phyloP scores from a whole-genome alignment of 2,113 vertebrate species.

The Gnathonemus longibarbis region DNA sequence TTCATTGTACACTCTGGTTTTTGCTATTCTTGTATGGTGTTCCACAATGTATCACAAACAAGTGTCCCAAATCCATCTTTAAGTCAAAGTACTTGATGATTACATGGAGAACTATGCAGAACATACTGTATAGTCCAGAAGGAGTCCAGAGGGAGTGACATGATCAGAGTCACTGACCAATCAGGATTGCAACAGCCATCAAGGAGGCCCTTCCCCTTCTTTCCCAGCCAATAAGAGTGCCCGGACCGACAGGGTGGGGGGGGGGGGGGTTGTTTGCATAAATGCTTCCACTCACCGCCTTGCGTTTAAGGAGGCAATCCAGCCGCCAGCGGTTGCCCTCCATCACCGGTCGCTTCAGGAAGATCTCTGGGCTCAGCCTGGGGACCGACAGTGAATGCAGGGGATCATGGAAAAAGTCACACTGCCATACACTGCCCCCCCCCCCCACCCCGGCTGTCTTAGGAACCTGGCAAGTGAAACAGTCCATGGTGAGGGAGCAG shows the following conservation, averaged over 20 bases:
- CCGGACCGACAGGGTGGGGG: neutral
- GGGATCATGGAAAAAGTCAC: neutral
- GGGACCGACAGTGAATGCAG: neutral
- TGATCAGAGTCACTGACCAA: neutral
- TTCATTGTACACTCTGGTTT: neutral
- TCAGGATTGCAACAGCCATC: neutral
- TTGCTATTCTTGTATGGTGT: neutral
- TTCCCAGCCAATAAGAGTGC: neutral
- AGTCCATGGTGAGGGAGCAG: neutral
- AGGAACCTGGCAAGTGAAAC: neutral
- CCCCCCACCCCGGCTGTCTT: neutral
- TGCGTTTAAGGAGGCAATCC: conserved; percentile 82
- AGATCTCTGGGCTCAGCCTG: conserved; percentile 72
- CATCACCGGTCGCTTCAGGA: conserved; percentile 75
- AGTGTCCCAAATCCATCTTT: neutral
- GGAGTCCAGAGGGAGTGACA: neutral
- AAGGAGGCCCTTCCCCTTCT: neutral
- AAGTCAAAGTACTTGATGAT: neutral
- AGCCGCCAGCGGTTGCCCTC: conserved; percentile 94
- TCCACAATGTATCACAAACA: neutral
- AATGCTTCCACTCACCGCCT: conserved; percentile 70
- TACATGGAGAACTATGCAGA: neutral
- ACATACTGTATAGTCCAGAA: neutral
- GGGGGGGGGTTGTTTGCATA: too few species aligned
- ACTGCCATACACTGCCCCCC: neutral